Base-by-base conservation (phyloP, 2,888 invertebrate species). In the Tinea trinotella region DNA sequence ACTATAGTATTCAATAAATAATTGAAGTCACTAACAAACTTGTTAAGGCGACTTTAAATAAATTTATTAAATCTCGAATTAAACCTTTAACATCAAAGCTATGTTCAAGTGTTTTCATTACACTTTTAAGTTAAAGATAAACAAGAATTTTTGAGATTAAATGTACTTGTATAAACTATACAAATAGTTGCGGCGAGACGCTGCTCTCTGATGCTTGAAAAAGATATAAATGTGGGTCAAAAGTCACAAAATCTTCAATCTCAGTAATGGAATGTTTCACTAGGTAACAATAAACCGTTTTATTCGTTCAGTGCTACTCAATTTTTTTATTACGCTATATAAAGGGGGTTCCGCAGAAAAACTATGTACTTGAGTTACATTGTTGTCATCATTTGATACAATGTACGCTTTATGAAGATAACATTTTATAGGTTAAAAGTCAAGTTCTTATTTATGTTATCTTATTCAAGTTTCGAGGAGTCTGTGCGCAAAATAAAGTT, bases 271-370 rank as follows among this genome's bases (percentile, higher is more conserved):
- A 24, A 50, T 50, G 50, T 50, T 24, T 24, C 22, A 50, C 24
- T 50, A 24, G 48, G 48, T 48, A 50, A 50, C 50, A 50, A 22
- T 50, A 50, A 50, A 50, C 50, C 13, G 13, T 50, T 50, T 50
- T 50, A 24, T 50, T 50, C 20, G 20, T 50, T 15, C 48, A 48
- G 48, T 19, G 18, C 50, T 50, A 50, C 50, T 50, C 12, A 50
- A 49, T 50, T 50, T 24, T 50, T 50, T 50, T 50, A 50, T 22
- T 24, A 24, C 50, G 7, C n/a, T 13, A 19, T 50, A 50, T 50
- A 50, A 50, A 50, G 12, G 24, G 18, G 24, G 24, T 50, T 4
- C 12, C 5, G 50, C n/a, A 24, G 50, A 24, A 24, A 48, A 50
- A 50, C 50, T 50, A 50, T 24, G 13, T 20, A 18, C 13, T 40